Evolutionary conservation across 2,888 invertebrate genomes (phyloP).

Genomic region (Dynastes hyllus): DNA sequence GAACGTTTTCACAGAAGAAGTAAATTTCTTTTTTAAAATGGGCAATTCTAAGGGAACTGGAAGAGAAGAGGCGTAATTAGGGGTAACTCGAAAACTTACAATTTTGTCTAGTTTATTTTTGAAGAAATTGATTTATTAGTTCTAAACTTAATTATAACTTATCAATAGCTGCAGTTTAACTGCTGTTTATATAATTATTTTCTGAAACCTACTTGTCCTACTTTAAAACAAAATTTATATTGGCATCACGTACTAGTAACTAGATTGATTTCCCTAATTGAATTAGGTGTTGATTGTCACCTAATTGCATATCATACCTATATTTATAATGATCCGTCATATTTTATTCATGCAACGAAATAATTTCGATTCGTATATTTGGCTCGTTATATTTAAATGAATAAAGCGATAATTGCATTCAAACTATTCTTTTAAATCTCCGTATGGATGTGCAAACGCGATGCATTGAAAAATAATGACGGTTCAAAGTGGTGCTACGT

Average conservation of each 20-base stretch:
- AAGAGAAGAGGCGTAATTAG: too few relatives aligned
- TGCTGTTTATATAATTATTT: not conserved
- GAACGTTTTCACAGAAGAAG: too few relatives aligned
- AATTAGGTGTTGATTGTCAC: not conserved
- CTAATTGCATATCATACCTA: slow-evolving; percentile 10
- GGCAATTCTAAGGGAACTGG: too few relatives aligned
- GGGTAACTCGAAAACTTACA: too few relatives aligned
- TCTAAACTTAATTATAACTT: too few relatives aligned
- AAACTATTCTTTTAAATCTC: slow-evolving; percentile 19
- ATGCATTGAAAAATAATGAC: slow-evolving; percentile 20
- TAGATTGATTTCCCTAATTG: not conserved
- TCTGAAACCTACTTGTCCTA: not conserved
- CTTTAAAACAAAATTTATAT: too few relatives aligned
- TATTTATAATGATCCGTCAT: not conserved
- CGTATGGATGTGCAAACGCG: not conserved
- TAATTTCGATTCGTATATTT: not conserved
- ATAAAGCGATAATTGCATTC: slow-evolving; percentile 25
- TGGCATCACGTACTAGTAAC: not conserved
- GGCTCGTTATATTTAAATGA: slow-evolving; percentile 14
- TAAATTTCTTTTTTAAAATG: too few relatives aligned
- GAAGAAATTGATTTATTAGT: too few relatives aligned
- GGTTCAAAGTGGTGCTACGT: slow-evolving; percentile 6
- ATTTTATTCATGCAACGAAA: slow-evolving; percentile 1
- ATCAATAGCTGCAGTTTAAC: too few relatives aligned
- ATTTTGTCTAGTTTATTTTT: too few relatives aligned